Evolutionary conservation across 2,797 vertebrate genomes (phyloP).

Genomic region (Coreius guichenoti): DNA sequence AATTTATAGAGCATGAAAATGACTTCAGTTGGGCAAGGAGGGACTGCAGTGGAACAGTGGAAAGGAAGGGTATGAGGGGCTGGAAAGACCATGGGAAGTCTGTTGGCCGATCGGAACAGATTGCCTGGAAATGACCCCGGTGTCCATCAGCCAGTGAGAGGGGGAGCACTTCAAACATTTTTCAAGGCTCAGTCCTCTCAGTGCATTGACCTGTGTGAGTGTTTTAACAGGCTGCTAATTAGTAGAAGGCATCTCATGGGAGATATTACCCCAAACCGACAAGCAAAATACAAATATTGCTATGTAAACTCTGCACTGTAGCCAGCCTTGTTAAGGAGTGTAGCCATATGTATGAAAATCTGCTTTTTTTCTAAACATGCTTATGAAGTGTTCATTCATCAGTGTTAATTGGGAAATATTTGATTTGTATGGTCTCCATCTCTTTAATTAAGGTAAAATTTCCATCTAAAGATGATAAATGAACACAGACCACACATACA

Average conservation of each 20-base stretch:
- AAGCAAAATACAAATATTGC: conserved; percentile 53
- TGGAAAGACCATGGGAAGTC: conserved; percentile 10
- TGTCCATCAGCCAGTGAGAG: conserved; percentile 41
- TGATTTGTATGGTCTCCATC: neutral
- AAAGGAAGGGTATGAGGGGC: neutral
- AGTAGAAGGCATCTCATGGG: conserved; percentile 55
- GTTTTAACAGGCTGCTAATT: conserved; percentile 69
- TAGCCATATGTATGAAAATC: neutral
- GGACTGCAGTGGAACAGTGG: neutral
- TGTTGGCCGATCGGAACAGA: conserved; percentile 30
- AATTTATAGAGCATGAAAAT: conserved; percentile 76
- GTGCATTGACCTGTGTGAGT: conserved; percentile 64
- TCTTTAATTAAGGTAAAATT: conserved; percentile 13
- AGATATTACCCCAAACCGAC: conserved; percentile 45
- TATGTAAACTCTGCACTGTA: conserved; percentile 39
- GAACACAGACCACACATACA: conserved; percentile 26
- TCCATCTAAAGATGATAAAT: conserved; percentile 44
- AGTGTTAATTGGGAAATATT: conserved; percentile 1
- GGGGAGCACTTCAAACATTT: conserved; percentile 43
- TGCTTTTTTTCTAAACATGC: neutral
- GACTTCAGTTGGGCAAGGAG: conserved; percentile 62
- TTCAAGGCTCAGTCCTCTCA: conserved; percentile 28
- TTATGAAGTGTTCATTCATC: neutral
- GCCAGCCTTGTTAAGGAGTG: conserved; percentile 14
- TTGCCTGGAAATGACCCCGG: conserved; percentile 47